Evolutionary conservation across 2,113 vertebrate genomes (phyloP), one percentile per base, ranked within the genome.

Genomic region (Campylorhamphus procurvoides): DNA sequence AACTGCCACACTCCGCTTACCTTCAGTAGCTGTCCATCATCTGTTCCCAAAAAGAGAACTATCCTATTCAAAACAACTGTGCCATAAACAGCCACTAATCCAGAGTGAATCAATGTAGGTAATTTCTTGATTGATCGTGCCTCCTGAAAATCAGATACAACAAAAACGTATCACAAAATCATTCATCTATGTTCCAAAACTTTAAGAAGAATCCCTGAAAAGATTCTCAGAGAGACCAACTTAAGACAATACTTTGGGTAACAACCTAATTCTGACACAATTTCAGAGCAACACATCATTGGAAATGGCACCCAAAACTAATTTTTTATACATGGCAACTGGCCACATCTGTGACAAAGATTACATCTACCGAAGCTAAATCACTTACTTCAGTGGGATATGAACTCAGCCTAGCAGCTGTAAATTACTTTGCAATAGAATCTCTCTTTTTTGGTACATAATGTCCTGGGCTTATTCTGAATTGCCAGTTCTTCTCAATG

Each of bases 11-110:
- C 12, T 14, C 40, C 53, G 84, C 98, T 94, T 93, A 99, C 99
- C 98, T 99, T 99, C 60, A 99, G 98, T 84, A 99, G 94, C 95
- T 99, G 98, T 75, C 99, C 99, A 62, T 98, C 96, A 92, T 94
- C 97, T 31, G 99, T 99, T 81, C 99, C 98, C 87, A 99, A 97
- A 96, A 99, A 99, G 64, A 99, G 96, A 94, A 99, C 98, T 37
- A 97, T 94, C 97, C 97, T 98, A 93, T 97, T 97, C 42, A 97
- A 93, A 55, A 98, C 97, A 89, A 97, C 98, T 35, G 98, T 98
- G 49, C 98, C 98, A 96, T 98, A 98, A 79, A 99, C 98, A 17
- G 98, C 98, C 37, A 97, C 98, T 97, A 99, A 98, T 96, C 97
- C 96, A 49, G 97, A 98, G 90, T 98, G 97, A 85, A 86, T 96